Evolutionary conservation across 1,140 invertebrate species (phyloP), one percentile per base, ranked within the genome.

Genomic region (Vollenhovia emeryi): DNA sequence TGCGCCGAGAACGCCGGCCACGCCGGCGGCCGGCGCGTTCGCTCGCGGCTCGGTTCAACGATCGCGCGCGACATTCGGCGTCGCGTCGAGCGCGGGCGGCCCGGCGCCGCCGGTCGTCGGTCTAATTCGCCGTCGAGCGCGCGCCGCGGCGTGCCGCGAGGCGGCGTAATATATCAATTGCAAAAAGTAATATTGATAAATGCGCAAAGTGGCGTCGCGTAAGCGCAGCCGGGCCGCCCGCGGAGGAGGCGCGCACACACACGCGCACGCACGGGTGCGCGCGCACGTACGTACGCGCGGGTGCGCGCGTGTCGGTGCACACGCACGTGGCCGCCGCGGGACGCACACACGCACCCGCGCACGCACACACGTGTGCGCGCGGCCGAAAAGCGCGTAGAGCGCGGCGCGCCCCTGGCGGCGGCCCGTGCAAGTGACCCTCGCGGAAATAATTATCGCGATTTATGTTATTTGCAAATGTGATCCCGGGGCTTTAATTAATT

Each of bases 371-470:
- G 4, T 13, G 9, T 18, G 27, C 27, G 24, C 27, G 30, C 55
- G 27, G 55, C 33, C 79, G 85, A 88, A 89, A 89, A 82, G 73
- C 50, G 33, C 57, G 33, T 74, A 60, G 79, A 71, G 85, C 52
- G 76, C 80, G 68, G 84, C 59, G 93, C 93, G 93, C 93, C 92
- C 68, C 93, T 93, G 82, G 86, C 89, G 93, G 93, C 75, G 45
- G 62, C n/a, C 68, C 66, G 66, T 21, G 75, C 82, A 93, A 94
- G 86, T 85, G 91, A 87, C 76, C 78, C 80, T 92, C 92, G 91
- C 91, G 89, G 91, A 93, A 94, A 94, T 93, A 93, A 94, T 94
- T 93, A 93, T 94, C 90, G 90, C 89, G 91, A 92, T 93, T 93
- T 93, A 92, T 92, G 89, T 93, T 92, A 92, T 93, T 94, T 91